Base-by-base conservation (phyloP, 2,888 invertebrate species). In the Cepaea hortensis region DNA sequence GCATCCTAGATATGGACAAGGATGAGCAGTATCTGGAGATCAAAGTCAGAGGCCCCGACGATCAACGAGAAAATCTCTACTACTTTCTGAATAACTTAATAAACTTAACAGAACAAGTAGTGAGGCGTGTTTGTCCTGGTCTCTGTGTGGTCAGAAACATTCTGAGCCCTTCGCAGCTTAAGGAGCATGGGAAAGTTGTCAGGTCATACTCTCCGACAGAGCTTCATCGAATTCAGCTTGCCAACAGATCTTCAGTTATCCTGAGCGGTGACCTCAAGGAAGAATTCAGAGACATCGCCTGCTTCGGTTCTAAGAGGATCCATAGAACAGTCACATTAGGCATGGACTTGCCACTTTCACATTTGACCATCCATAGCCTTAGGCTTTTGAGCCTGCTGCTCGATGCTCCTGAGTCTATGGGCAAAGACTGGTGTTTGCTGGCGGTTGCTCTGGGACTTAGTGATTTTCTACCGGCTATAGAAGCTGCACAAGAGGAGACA, bases 51-150 rank as follows among this genome's bases (percentile, higher is more conserved):
- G 96, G 96, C 79, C 96, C 96, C 50, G 95, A 95, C n/a, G 95
- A 95, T 50, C 88, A 90, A 70, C 88, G 91, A 46, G 91, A 91
- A 35, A 90, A 91, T 3, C 87, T 94, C 79, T 97, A 97, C 93
- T 96, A 96, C 91, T 96, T 97, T 93, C 94, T 97, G 88, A 96
- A 96, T 91, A 96, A 97, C 91, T 95, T 97, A 88, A 94, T 96
- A 35, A 95, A 95, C 84, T 95, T 96, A 80, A 95, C 96, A 50
- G 96, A 96, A 90, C 95, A 96, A 77, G 96, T 96, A 13, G 94
- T 96, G 55, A 94, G 95, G 81, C 95, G 96, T 91, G 96, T 96
- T 81, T 96, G 96, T 90, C 97, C 97, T 2, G 96, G 96, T 20
- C 94, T 97, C 91, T 93, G 96, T 84, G 92, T 96, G 23, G 96